Evolutionary conservation across 2,113 vertebrate genomes (phyloP), one percentile per base, ranked within the genome.

Genomic region (Solenodon paradoxus): DNA sequence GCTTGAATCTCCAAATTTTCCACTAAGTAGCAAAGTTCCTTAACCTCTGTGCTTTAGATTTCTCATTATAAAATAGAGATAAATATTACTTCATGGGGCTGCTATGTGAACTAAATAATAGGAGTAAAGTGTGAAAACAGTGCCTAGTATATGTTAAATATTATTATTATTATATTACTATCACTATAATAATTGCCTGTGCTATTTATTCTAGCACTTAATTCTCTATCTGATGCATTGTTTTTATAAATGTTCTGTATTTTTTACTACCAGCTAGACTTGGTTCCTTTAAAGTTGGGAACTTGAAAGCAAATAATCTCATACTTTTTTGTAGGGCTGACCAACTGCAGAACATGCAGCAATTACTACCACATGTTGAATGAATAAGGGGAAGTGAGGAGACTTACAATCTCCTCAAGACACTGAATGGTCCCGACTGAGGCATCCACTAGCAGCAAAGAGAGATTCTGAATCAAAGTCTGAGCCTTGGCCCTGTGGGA

Each of bases 321-420:
- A 30, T 15, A 24, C 16, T 49, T 72, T 79, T 30, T 47, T 63
- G 22, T 42, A 49, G 38, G 35, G 22, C 66, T 84, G 20, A 85
- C 55, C 47, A 86, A 79, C 6, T 55, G 35, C 20, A 17, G 15
- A 53, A 59, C n/a, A 83, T 9, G 72, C 1, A 55, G 57, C 19
- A 61, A 15, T 45, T 20, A 45, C n/a, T 82, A 72, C 53, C 15
- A 69, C 9, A 42, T 72, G 53, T 28, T 53, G 64, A 91, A 80
- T 64, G 45, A 90, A 42, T 35, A 61, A 72, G 40, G 83, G 4
- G 24, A n/a, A 63, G 59, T 38, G 16, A 72, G 66, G 63, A 89
- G 64, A 99, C 99, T 99, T 97, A 99, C 99, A 94, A 99, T 99
- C 98, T 99, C 99, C 95, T 99, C 99, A 61, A 99, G 99, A 98